Evolutionary conservation across 2,888 invertebrate genomes (phyloP), one percentile per base, ranked within the genome.

Genomic region (Hedya salicella): DNA sequence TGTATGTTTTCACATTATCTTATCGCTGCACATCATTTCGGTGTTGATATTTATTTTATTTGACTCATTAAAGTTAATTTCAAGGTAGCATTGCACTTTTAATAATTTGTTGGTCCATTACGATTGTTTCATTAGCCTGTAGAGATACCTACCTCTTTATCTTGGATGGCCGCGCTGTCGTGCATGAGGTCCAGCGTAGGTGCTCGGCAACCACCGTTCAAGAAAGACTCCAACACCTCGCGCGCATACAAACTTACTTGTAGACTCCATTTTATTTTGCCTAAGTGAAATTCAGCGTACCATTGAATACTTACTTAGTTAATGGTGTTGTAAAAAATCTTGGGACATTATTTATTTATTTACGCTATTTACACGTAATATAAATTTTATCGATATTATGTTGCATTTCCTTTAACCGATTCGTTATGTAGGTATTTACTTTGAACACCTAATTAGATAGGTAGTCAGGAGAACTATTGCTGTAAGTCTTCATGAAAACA

Each of bases 1-100:
- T 86, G 82, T 86, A 83, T 86, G 81, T 87, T 87, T 82, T 85
- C 89, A 89, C 88, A 60, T 86, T 86, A 72, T 85, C 71, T 85
- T 87, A 82, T 86, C 84, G 85, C 85, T 88, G 90, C 91, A 91
- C 91, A 82, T 87, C 82, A 85, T 89, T 83, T 87, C 80, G 82
- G 82, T 89, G 86, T 90, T 86, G 71, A 82, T 85, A 88, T 86
- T 73, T 85, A 88, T 86, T 73, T 78, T 79, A 71, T 73, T 82
- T 76, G 73, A 84, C 79, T 78, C 71, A 76, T 72, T 76, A 68
- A 75, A 71, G 73, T 75, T 82, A 76, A 75, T 78, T 82, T 82
- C 68, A 68, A 72, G 78, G 85, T 87, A 86, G 87, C 78, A 52
- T 75, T 75, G 83, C 86, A 87, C 84, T 80, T 79, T 72, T 76